Evolutionary conservation across 1,140 invertebrate species (phyloP), one percentile per base, ranked within the genome.

Genomic region (Tachypleus tridentatus): DNA sequence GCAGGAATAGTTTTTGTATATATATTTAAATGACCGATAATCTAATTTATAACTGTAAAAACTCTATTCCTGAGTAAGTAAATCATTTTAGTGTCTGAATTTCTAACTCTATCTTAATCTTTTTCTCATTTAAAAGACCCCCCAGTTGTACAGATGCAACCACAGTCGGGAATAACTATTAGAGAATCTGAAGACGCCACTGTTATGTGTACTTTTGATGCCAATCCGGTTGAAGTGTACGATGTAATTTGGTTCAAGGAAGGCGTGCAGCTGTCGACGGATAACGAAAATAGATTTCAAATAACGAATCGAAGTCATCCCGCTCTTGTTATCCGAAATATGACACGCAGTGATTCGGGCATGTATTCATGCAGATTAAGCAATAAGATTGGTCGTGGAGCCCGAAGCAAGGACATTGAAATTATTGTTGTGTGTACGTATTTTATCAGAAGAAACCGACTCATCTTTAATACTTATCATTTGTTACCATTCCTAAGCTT

Each of bases 331-430:
- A 88, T 95, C 64, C 83, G 84, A 70, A 86, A 90, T 70, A 83
- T 88, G 0, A 83, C 83, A 2, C 81, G 87, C 52, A 80, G 82
- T 9, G 90, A 93, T 76, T 83, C 85, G 73, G 91, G 90, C 50
- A 83, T 84, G 67, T 94, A 93, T 75, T 85, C 82, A 3, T 93
- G 90, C 73, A 77, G 84, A 61, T 78, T 93, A 47, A 81, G 84
- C 63, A 95, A 95, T 72, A 79, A 78, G 10, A 85, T 92, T 51
- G 87, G 86, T 3, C 78, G 82, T 57, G 83, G 85, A 10, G 82
- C 81, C 29, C 64, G 71, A 0, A 60, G 63, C n/a, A 62, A 67
- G n/a, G 56, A 65, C 0, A 65, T 71, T 6, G 61, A 64, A 58
- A 49, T 73, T 29, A 69, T 69, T 57, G 71, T 73, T 49, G 50